Evolutionary conservation across 2,113 vertebrate species (phyloP), one percentile per base, ranked within the genome.

Genomic region (Numida meleagris): DNA sequence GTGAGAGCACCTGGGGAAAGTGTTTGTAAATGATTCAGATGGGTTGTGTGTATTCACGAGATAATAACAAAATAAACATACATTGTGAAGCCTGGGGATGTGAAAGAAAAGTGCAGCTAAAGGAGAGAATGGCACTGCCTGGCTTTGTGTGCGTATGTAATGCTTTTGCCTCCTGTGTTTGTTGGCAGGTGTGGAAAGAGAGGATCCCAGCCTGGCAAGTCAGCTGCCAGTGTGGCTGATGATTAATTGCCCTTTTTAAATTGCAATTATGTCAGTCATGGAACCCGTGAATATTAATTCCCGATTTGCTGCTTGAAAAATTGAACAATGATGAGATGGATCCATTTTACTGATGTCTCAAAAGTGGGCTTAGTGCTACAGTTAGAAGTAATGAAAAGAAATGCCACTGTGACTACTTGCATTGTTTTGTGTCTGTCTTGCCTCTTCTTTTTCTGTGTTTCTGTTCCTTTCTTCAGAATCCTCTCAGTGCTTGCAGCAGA

Each of bases 211-310:
- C 36, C 87, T 80, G 93, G 88, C 82, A 88, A 97, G 95, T 95
- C 96, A 91, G 78, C 70, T 29, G 21, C 96, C 78, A 93, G 95
- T 46, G 95, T 92, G 94, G 91, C 25, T 93, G 89, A 96, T 98
- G 98, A 98, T 98, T 98, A 98, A 98, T 98, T 97, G 95, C 95
- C 97, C 97, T 97, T 98, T 98, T 97, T 90, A 98, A 98, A 98
- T 98, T 97, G 96, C 95, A 97, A 98, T 98, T 98, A 98, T 98
- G 96, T 98, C 97, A 98, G 96, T 98, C 96, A 96, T 80, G 97
- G 97, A 97, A 96, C 91, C 95, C 0, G n/a, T 96, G 97, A 97
- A 97, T 97, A 96, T 98, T 98, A 97, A 97, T 98, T 98, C 95
- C 78, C 10, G 21, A 97, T 98, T 97, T 97, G 83, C 96, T 98